These are phyloP conservation scores for Aporrectodea caliginosa DNA, from an alignment of 1,140 invertebrate genomes.

Conservation along the genomic window DNA sequence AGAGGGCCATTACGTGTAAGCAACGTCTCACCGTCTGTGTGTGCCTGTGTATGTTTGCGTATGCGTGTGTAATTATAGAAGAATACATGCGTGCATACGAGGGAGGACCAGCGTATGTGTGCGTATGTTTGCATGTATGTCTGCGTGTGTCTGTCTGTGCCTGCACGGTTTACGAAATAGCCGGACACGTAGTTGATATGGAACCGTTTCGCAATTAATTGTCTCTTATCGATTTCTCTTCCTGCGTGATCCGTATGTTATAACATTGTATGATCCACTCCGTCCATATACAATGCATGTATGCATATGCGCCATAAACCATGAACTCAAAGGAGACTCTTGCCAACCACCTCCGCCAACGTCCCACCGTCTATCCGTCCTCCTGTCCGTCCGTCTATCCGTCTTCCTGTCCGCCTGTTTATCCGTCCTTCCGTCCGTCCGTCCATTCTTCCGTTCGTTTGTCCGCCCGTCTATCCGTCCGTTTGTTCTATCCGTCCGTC, in stretches of 20 bases:
- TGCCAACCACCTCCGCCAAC: background rate
- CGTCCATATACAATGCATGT: background rate
- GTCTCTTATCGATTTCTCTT: conserved; percentile 2
- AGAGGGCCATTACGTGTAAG: no score
- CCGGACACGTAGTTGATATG: background rate
- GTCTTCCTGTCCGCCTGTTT: background rate
- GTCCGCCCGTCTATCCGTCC: no score
- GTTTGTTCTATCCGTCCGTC: no score
- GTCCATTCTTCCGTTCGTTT: background rate
- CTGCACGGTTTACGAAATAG: background rate
- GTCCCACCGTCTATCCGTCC: background rate
- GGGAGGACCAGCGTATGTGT: no score
- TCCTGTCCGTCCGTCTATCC: background rate
- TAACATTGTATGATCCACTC: background rate
- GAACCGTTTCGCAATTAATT: background rate
- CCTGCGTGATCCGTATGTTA: conserved; percentile 1
- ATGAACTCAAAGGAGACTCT: background rate
- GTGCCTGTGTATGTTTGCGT: no score
- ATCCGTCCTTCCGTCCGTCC: background rate
- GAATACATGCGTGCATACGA: no score
- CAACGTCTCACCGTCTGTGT: no score
- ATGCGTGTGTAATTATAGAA: no score
- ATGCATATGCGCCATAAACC: background rate
- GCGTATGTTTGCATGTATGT: no score
- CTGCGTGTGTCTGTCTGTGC: no score